phyloP scores from a whole-genome alignment of 2,888 invertebrate species.

The Agrochola lota region DNA sequence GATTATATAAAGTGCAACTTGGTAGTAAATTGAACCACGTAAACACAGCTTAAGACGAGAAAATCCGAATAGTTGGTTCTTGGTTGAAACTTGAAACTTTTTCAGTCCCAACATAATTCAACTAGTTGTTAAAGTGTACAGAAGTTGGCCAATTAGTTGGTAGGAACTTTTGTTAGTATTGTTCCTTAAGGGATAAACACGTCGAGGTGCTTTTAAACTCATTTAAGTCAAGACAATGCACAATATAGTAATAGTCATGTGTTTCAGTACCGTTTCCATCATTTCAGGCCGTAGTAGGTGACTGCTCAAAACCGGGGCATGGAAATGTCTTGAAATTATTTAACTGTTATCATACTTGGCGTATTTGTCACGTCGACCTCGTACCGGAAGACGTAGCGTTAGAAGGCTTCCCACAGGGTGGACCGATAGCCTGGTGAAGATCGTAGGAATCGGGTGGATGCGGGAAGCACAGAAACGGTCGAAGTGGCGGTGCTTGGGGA shows the following conservation, averaged over 20 bases:
- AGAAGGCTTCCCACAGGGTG: too few species aligned
- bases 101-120: conserved; percentile 73
- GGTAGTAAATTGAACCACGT: conserved; percentile 26
- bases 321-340: not conserved
- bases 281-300: not conserved
- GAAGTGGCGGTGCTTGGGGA: too few species aligned
- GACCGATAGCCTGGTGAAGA: too few species aligned
- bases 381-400: too few species aligned
- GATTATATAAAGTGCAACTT: conserved; percentile 10
- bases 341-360: not conserved
- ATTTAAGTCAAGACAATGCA: conserved; percentile 17
- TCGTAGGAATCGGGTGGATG: too few species aligned
- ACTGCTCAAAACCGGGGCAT: not conserved
- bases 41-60: conserved; percentile 48
- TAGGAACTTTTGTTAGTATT: conserved; percentile 74
- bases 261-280: not conserved
- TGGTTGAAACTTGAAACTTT: conserved; percentile 70
- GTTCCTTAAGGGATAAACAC: conserved; percentile 67
- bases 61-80: conserved; percentile 64
- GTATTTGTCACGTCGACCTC: too few species aligned
- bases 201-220: conserved; percentile 46
- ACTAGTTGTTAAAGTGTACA: conserved; percentile 80
- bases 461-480: too few species aligned
- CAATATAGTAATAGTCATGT: not conserved
- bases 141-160: conserved; percentile 84